Conservation (phyloP, 2,888 invertebrate species). For the Zaprionus obscuricornis region DNA sequence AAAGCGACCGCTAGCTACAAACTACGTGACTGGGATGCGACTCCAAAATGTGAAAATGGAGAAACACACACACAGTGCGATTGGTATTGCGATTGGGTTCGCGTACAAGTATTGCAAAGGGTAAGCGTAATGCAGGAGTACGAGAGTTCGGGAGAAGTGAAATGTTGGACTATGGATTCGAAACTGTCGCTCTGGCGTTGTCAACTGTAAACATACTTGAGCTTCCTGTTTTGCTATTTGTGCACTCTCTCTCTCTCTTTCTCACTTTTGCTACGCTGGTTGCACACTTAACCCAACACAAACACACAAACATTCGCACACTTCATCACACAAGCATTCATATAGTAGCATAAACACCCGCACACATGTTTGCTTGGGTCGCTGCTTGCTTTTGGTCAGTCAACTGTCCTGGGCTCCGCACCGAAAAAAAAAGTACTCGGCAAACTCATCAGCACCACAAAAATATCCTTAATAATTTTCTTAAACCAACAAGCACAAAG, state of each 20-base stretch:
- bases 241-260: too few relatives aligned
- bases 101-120: not conserved
- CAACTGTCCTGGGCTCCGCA: slow-evolving; percentile 20
- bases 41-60: slow-evolving; percentile 19
- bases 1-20: slow-evolving; percentile 48
- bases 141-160: too few relatives aligned
- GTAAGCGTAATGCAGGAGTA: too few relatives aligned
- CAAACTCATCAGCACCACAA: slow-evolving; percentile 81
- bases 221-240: slow-evolving; percentile 76
- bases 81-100: slow-evolving; percentile 2
- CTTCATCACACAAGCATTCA: slow-evolving; percentile 20
- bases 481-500: slow-evolving; percentile 79
- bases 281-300: slow-evolving; percentile 50
- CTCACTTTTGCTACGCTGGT: slow-evolving; percentile 24
- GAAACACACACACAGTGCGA: too few relatives aligned
- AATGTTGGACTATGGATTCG: slow-evolving; percentile 4
- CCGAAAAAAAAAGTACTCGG: slow-evolving; percentile 63
- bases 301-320: slow-evolving; percentile 22
- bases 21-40: slow-evolving; percentile 55
- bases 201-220: slow-evolving; percentile 79
- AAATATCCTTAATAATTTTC: slow-evolving; percentile 81
- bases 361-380: slow-evolving; percentile 44
- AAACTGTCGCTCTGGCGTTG: slow-evolving; percentile 59
- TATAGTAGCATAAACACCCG: slow-evolving; percentile 30
- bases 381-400: slow-evolving; percentile 33